Evolutionary conservation across 2,797 vertebrate genomes (phyloP), one percentile per base, ranked within the genome.

Genomic region (Coregonus ussuriensis): DNA sequence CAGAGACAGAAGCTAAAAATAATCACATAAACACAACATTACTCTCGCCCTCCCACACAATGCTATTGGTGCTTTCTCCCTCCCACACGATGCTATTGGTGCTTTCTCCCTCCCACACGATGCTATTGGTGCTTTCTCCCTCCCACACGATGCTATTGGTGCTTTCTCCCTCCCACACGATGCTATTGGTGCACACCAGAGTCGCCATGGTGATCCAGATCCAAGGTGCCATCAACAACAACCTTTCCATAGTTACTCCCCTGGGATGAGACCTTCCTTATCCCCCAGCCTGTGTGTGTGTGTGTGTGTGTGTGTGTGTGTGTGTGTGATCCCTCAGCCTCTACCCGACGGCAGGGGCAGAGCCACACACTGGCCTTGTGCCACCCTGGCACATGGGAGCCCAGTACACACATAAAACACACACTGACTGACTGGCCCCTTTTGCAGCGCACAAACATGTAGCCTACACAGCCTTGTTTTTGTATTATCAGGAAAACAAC

Each of bases 161-260:
- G 56, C 56, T 9, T 18, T 21, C 56, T 62, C 47, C 79, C 35
- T 52, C 66, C 54, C 52, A 68, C 25, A 9, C 35, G 68, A 77
- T 80, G 53, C 73, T 84, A 68, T 56, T 80, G 79, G 76, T 78
- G 82, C 87, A 87, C 83, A 88, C 89, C 54, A 66, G 73, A 51
- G 79, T 84, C 79, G n/a, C 91, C 83, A 82, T 87, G 80, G 88
- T 72, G 41, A 47, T 47, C 41, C 41, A 47, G 86, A 93, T 88
- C n/a, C 47, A 53, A 9, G 52, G 62, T 82, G 83, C 85, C 86
- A 85, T 80, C 82, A 84, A 83, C 91, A 85, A 88, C 89, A 84
- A 77, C 83, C 75, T 79, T 85, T 86, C 83, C 88, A 69, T 88
- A 71, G 91, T 75, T 47, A 47, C 9, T 47, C 41, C 75, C 83